These are phyloP conservation scores for Ophion ellenae DNA, from an alignment of 2,888 invertebrate species.

Conservation along the genomic window DNA sequence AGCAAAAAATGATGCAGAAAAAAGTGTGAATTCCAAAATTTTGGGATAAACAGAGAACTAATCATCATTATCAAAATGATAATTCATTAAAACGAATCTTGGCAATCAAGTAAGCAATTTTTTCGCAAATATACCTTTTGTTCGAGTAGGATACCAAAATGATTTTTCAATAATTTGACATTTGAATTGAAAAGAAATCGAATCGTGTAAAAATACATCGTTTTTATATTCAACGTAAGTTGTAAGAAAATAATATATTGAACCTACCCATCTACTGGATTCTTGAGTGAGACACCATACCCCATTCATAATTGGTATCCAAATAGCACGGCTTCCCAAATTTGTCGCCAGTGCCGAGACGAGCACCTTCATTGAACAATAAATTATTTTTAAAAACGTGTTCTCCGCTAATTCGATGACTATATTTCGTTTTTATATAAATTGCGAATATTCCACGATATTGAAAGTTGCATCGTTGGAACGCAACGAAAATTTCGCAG, in stretches of 20 bases:
- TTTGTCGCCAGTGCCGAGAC: conserved; percentile 81
- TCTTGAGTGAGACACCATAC: conserved; percentile 78
- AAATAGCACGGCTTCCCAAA: conserved; percentile 77
- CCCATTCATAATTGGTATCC: conserved; percentile 79
- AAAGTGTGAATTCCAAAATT: no score
- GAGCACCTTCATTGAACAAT: conserved; percentile 75
- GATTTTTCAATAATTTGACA: no score
- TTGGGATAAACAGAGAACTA: no score
- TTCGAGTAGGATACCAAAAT: not conserved
- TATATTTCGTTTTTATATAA: not conserved
- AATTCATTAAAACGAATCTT: no score
- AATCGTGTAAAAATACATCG: not conserved
- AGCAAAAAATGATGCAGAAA: no score
- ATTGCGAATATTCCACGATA: not conserved
- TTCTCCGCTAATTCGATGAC: no score
- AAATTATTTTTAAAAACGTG: not conserved
- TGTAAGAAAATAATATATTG: not conserved
- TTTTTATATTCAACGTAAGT: not conserved
- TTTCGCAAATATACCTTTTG: not conserved
- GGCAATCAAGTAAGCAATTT: not conserved
- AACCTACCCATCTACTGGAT: conserved; percentile 79
- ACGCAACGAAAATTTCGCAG: no score
- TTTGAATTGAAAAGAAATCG: not conserved
- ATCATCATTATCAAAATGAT: no score
- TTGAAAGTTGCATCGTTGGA: no score